Evolutionary conservation across 2,888 invertebrate genomes (phyloP).

Genomic region (Drosophila infuscata): DNA sequence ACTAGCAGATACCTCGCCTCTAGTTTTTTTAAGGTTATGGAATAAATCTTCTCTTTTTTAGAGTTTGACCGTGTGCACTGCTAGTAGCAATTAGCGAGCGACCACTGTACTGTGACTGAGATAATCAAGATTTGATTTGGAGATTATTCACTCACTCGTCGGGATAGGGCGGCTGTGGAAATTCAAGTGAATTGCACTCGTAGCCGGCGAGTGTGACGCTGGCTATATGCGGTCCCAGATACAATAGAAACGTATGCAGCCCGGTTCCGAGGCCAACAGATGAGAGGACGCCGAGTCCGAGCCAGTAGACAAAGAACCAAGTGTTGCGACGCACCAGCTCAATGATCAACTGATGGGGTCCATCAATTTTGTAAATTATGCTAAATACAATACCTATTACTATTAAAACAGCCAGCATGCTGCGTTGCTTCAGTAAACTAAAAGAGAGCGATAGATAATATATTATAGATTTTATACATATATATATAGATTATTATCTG

Average conservation of each 20-base stretch:
- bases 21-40: no score
- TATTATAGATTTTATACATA: no score
- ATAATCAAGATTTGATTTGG: not conserved
- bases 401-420: conserved; percentile 79
- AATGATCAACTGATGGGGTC: conserved; percentile 83
- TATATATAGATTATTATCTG: not conserved
- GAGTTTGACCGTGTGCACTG: not conserved
- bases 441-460: not conserved
- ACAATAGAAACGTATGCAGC: conserved; percentile 98
- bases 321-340: conserved; percentile 83
- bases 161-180: conserved; percentile 99
- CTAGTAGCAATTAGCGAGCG: not conserved
- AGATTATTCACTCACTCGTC: conserved; percentile 90
- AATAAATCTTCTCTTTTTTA: no score
- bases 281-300: conserved; percentile 96
- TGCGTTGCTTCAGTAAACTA: conserved; percentile 83
- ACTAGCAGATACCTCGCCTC: no score
- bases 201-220: conserved; percentile 99
- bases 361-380: conserved; percentile 83
- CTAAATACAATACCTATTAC: conserved; percentile 83
- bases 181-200: conserved; percentile 97
- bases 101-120: not conserved
- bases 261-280: conserved; percentile 99
- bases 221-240: conserved; percentile 99
- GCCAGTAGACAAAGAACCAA: conserved; percentile 91